A percentile compares a stretch with the other conserved stretches of the same genome.
Evolutionary conservation across 1,140 invertebrate species (phyloP).

Genomic region (Drosophila santomea): DNA sequence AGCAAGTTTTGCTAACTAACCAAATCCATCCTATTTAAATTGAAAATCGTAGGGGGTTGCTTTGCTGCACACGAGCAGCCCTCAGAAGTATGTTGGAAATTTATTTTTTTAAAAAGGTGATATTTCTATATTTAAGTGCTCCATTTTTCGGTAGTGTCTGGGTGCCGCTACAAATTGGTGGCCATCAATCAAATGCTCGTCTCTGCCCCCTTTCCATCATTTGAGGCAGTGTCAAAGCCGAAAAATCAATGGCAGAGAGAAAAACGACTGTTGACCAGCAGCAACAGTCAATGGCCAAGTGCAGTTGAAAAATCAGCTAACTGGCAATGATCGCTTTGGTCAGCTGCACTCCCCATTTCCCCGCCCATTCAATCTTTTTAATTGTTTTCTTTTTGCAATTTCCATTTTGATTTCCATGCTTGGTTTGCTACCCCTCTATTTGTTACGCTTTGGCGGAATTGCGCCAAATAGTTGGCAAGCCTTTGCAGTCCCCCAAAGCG

Average conservation of each 20-base stretch:
- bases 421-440: slow-evolving; percentile 39
- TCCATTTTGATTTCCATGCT: slow-evolving; percentile 73
- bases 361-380: slow-evolving; percentile 29
- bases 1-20: too few relatives aligned
- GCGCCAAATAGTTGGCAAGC: slow-evolving; percentile 77
- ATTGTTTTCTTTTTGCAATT: slow-evolving; percentile 56
- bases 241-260: slow-evolving; percentile 15
- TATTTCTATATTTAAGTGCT: not conserved
- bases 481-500: slow-evolving; percentile 18
- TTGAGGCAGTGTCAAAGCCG: slow-evolving; percentile 65
- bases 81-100: too few relatives aligned
- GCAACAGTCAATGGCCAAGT: slow-evolving; percentile 56
- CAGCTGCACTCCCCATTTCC: slow-evolving; percentile 46
- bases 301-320: slow-evolving; percentile 40
- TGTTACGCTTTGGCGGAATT: slow-evolving; percentile 75
- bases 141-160: slow-evolving; percentile 18
- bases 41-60: not conserved
- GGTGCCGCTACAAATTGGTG: slow-evolving; percentile 41
- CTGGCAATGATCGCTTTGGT: slow-evolving; percentile 66
- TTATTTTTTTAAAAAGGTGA: not conserved
- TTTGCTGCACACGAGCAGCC: too few relatives aligned
- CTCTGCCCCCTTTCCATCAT: slow-evolving; percentile 12
- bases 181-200: slow-evolving; percentile 62
- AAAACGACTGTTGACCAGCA: slow-evolving; percentile 4
- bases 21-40: not conserved